These are phyloP conservation scores for Henicopernis longicauda DNA, from an alignment of 2,113 vertebrate genomes.

Conservation along the genomic window DNA sequence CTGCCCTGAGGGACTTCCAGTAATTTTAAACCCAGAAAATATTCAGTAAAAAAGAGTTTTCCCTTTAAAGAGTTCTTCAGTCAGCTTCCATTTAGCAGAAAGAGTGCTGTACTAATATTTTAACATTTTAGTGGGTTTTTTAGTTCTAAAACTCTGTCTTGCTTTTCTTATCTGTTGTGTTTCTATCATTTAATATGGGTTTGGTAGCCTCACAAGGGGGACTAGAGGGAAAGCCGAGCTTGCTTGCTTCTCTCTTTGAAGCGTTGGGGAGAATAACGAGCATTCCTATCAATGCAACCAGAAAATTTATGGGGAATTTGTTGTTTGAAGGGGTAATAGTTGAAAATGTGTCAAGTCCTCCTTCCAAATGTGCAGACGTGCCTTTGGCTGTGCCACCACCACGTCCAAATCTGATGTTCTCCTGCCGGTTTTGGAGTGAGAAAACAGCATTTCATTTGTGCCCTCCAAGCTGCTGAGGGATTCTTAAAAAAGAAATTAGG, in stretches of 20 bases:
- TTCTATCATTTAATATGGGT: neutral
- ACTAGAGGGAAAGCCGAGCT: neutral
- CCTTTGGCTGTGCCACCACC: neutral
- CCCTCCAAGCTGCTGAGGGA: neutral
- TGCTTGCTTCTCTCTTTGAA: slow-evolving; percentile 26
- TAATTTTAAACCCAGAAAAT: slow-evolving; percentile 28
- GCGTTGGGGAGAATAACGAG: slow-evolving; percentile 10
- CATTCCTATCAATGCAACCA: neutral
- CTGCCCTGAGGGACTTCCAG: neutral
- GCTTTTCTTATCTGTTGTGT: slow-evolving; percentile 27
- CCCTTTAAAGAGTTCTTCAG: neutral
- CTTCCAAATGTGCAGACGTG: neutral
- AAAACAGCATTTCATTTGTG: neutral
- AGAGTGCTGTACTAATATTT: neutral
- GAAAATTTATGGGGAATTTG: slow-evolving; percentile 20
- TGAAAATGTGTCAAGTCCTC: slow-evolving; percentile 39
- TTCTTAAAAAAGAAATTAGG: neutral
- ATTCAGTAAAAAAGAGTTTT: neutral
- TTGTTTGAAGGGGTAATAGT: slow-evolving; percentile 1
- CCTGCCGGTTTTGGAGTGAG: neutral
- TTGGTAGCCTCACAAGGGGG: neutral
- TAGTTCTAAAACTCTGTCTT: slow-evolving; percentile 28
- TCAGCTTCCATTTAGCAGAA: neutral
- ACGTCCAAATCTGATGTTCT: neutral
- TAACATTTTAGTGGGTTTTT: neutral